A percentile compares a stretch with the other conserved stretches of the same genome.
phyloP scores from a whole-genome alignment of 2,888 invertebrate genomes.

The Tetragnatha montana region DNA sequence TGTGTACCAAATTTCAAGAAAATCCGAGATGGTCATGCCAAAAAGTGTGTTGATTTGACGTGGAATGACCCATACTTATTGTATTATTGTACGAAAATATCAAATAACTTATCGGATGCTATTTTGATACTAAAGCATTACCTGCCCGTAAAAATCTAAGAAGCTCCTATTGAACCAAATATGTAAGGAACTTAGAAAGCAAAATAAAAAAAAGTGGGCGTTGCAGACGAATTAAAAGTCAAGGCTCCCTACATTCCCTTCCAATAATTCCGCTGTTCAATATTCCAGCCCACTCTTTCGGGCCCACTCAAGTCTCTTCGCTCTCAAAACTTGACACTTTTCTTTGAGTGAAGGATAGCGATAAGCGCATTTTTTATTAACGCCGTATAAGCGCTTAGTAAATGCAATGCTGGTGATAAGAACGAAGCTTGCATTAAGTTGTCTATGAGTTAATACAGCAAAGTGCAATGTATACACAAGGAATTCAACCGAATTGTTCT shows the following conservation, averaged over 20 bases:
- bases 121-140: too few relatives aligned
- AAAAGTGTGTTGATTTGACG: too few relatives aligned
- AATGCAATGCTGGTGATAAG: neutral
- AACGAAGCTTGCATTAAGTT: neutral
- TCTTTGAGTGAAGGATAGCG: slow-evolving; percentile 26
- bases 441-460: neutral
- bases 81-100: too few relatives aligned
- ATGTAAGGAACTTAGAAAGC: too few relatives aligned
- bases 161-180: too few relatives aligned
- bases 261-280: slow-evolving; percentile 8
- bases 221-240: neutral
- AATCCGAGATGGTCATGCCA: too few relatives aligned
- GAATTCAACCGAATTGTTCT: too few relatives aligned
- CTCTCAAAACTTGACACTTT: slow-evolving; percentile 3
- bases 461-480: neutral
- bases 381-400: neutral
- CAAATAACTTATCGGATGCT: too few relatives aligned
- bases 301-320: slow-evolving; percentile 30
- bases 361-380: neutral
- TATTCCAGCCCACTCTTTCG: slow-evolving; percentile 16
- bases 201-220: neutral
- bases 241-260: slow-evolving; percentile 14
- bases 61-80: too few relatives aligned
- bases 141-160: too few relatives aligned
- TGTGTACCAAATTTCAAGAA: too few relatives aligned